Conservation (phyloP, 2,888 invertebrate species). For the Cremastinae sp. region DNA sequence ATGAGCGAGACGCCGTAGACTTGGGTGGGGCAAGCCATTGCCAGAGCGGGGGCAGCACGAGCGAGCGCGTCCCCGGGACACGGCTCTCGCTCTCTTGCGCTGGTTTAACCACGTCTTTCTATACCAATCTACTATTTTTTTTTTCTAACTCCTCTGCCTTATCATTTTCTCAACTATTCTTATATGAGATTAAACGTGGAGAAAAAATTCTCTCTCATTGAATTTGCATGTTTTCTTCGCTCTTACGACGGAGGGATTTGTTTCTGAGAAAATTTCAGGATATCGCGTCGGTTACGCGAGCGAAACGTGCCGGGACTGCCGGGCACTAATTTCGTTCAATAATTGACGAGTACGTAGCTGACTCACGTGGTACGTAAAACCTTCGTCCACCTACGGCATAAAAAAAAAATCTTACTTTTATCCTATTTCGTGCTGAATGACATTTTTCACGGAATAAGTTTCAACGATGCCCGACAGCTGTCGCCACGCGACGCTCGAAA, state of each 20-base stretch:
- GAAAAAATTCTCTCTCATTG: neutral
- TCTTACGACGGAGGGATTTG: too few relatives aligned
- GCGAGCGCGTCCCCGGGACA: constrained; percentile 62
- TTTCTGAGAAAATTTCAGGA: neutral
- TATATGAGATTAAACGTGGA: neutral
- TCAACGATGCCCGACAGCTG: neutral
- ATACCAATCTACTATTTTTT: constrained; percentile 24
- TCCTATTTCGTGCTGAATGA: neutral
- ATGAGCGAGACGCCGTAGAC: constrained; percentile 57
- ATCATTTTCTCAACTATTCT: constrained; percentile 7
- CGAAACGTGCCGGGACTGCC: neutral
- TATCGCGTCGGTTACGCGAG: neutral
- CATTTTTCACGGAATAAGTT: neutral
- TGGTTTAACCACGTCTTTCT: constrained; percentile 45
- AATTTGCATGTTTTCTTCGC: too few relatives aligned
- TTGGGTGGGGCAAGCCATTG: constrained; percentile 63
- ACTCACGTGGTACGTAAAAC: constrained; percentile 1
- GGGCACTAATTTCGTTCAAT: neutral
- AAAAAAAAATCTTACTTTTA: constrained; percentile 2
- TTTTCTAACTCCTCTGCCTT: neutral
- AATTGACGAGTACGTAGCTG: neutral
- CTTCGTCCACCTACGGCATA: neutral
- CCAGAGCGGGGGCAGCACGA: constrained; percentile 47
- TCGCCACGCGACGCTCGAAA: neutral
- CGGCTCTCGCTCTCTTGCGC: constrained; percentile 54